Evolutionary conservation across 1,140 invertebrate species (phyloP).

Genomic region (Oreohelix idahoensis): DNA sequence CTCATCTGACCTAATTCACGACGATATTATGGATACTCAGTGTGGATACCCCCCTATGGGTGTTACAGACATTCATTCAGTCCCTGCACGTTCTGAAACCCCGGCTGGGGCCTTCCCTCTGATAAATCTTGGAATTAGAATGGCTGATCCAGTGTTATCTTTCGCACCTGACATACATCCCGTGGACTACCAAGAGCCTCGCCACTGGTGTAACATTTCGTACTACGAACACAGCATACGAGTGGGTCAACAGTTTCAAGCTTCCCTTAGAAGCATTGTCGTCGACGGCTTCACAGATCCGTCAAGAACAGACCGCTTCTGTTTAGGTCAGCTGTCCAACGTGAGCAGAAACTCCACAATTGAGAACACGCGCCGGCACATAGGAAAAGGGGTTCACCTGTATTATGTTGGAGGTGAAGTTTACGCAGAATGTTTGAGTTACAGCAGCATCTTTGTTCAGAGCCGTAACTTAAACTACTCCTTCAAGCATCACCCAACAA

Average conservation of each 20-base stretch:
- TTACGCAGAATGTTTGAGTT: conserved; percentile 91
- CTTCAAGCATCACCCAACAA: conserved; percentile 92
- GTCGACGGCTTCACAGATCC: conserved; percentile 98
- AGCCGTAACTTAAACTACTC: conserved; percentile 97
- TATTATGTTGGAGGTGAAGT: conserved; percentile 75
- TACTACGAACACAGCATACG: conserved; percentile 97
- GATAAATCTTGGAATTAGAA: not conserved
- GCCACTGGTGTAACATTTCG: conserved; percentile 94
- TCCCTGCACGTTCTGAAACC: not conserved
- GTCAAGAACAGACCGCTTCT: conserved; percentile 89
- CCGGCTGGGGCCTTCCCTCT: not conserved
- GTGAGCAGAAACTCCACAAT: conserved; percentile 98
- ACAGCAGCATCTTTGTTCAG: conserved; percentile 96
- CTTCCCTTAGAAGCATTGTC: conserved; percentile 89
- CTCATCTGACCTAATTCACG: no score
- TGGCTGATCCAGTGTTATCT: not conserved
- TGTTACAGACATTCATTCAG: not conserved
- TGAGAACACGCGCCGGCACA: conserved; percentile 96
- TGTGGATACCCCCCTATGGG: no score
- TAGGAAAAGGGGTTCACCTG: conserved; percentile 84
- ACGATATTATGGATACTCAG: no score
- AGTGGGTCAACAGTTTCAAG: conserved; percentile 95
- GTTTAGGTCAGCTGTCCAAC: conserved; percentile 94
- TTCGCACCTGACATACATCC: conserved; percentile 23
- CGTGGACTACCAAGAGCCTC: conserved; percentile 84